Conservation (phyloP, 2,113 vertebrate genomes). For the Bubo blakistoni region DNA sequence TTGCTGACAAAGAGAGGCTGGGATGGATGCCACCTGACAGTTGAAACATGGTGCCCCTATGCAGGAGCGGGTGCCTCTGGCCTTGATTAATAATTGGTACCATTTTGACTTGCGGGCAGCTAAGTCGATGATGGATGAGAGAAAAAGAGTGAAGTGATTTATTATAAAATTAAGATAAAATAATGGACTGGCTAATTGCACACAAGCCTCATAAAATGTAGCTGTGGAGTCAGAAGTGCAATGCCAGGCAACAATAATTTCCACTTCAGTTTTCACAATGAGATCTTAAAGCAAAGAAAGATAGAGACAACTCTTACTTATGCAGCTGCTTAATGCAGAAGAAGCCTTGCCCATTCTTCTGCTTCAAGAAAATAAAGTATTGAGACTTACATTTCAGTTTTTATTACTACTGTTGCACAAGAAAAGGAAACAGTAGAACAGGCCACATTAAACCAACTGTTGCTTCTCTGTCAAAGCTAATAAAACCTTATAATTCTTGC, state of each 20-base stretch:
- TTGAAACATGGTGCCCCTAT: conserved; percentile 83
- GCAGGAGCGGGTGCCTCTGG: conserved; percentile 77
- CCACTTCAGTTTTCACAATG: conserved; percentile 41
- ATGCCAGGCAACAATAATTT: conserved; percentile 55
- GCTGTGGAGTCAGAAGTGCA: conserved; percentile 43
- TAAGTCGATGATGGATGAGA: conserved; percentile 85
- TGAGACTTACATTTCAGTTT: neutral
- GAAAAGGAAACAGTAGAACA: neutral
- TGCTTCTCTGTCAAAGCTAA: conserved; percentile 40
- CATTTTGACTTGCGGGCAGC: conserved; percentile 88
- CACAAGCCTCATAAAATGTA: conserved; percentile 53
- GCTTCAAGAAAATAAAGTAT: neutral
- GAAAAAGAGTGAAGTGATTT: conserved; percentile 82
- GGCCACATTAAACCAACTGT: conserved; percentile 65
- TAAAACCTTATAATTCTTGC: neutral
- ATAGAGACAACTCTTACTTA: neutral
- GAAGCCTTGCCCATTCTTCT: neutral
- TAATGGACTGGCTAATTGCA: conserved; percentile 69
- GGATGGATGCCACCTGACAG: conserved; percentile 90
- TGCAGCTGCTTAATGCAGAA: neutral
- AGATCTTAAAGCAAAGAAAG: neutral
- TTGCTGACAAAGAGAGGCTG: conserved; percentile 78
- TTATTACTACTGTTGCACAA: neutral
- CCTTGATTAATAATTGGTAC: conserved; percentile 88
- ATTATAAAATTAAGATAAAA: conserved; percentile 78